Evolutionary conservation across 2,797 vertebrate genomes (phyloP).

Genomic region (Coracias cyanogaster): DNA sequence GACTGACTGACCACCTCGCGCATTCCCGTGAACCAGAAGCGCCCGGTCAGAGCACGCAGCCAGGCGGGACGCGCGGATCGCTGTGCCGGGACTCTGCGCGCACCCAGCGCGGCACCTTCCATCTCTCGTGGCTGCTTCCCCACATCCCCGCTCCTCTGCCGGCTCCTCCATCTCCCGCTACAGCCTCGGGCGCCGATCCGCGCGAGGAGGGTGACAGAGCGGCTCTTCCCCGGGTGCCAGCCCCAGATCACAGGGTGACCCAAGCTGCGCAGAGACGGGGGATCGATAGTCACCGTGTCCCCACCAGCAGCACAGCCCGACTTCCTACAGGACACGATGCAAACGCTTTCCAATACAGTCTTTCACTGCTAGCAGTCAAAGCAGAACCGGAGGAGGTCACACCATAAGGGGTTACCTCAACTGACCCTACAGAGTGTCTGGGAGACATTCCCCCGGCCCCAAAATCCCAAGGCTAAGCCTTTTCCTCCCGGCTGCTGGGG

Average conservation of each 20-base stretch:
- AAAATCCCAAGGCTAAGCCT: background rate
- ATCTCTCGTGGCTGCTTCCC: background rate
- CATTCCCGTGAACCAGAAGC: too few species aligned
- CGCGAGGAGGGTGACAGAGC: accelerated
- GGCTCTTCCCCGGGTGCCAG: accelerated
- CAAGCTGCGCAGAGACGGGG: background rate
- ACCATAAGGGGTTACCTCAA: background rate
- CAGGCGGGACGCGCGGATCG: accelerated
- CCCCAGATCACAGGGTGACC: background rate
- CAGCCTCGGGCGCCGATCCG: background rate
- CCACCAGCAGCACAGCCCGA: background rate
- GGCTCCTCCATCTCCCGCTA: background rate
- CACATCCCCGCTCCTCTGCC: background rate
- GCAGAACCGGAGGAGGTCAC: background rate
- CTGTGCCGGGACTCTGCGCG: background rate
- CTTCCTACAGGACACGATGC: background rate
- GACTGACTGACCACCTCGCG: background rate
- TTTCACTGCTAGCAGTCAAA: background rate
- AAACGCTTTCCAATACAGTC: background rate
- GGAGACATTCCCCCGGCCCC: background rate
- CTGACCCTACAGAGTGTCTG: background rate
- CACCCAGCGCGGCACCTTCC: accelerated
- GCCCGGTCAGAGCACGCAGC: too few species aligned
- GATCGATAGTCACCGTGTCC: background rate
- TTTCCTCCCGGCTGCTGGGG: background rate